These are phyloP conservation scores for Dendroctonus valens DNA, from an alignment of 1,140 invertebrate species.

Conservation along the genomic window DNA sequence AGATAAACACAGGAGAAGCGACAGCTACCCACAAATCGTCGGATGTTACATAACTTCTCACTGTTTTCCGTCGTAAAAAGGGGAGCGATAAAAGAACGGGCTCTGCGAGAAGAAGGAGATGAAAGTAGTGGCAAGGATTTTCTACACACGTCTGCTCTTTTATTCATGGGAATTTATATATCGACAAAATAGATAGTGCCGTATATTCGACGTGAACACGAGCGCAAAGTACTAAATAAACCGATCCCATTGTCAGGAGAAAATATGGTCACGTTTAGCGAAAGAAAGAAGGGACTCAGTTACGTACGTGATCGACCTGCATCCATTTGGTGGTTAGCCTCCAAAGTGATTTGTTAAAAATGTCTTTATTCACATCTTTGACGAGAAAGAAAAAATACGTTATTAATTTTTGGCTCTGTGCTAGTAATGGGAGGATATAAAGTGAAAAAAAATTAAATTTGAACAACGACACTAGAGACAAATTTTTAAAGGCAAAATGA, in stretches of 20 bases:
- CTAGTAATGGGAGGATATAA: too few species aligned
- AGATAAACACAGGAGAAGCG: neutral
- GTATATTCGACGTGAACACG: slow-evolving; percentile 29
- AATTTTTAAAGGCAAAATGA: too few species aligned
- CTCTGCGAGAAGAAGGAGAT: neutral
- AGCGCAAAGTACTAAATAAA: slow-evolving; percentile 33
- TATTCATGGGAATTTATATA: slow-evolving; percentile 34
- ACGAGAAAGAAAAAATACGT: too few species aligned
- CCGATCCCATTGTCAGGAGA: slow-evolving; percentile 29
- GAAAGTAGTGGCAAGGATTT: neutral
- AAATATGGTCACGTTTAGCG: slow-evolving; percentile 31
- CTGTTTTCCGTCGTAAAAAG: neutral
- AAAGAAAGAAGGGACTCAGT: slow-evolving; percentile 9
- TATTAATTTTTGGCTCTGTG: too few species aligned
- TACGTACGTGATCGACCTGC: slow-evolving; percentile 3
- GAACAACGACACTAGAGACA: too few species aligned
- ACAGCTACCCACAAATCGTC: neutral
- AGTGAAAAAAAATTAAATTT: too few species aligned
- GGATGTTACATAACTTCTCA: slow-evolving; percentile 9
- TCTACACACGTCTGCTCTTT: slow-evolving; percentile 25
- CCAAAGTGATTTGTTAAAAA: too few species aligned
- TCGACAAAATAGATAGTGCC: slow-evolving; percentile 33
- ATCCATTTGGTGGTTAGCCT: slow-evolving; percentile 1
- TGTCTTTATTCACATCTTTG: too few species aligned
- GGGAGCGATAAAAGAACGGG: slow-evolving; percentile 1